phyloP scores from a whole-genome alignment of 2,113 vertebrate genomes.

The Sebastes fasciatus region DNA sequence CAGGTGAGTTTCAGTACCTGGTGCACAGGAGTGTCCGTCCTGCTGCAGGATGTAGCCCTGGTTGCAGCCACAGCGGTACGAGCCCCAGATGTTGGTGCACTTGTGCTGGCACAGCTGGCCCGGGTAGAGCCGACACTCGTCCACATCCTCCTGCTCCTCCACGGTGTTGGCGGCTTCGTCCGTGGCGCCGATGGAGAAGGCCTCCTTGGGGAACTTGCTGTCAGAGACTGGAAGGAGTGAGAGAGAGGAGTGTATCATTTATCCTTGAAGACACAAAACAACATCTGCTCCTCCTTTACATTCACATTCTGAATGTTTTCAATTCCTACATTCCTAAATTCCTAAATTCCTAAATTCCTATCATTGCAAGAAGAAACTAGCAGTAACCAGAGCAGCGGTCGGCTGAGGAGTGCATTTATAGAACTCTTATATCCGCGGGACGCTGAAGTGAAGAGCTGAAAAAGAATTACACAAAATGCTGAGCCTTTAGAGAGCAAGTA shows the following conservation, averaged over 20 bases:
- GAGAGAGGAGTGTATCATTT: constrained; percentile 33
- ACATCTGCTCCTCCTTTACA: constrained; percentile 31
- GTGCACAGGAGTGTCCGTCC: constrained; percentile 88
- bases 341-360: not conserved
- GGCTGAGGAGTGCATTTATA: no score
- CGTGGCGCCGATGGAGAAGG: constrained; percentile 83
- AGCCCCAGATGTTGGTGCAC: constrained; percentile 88
- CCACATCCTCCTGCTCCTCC: constrained; percentile 85
- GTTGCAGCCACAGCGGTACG: constrained; percentile 90
- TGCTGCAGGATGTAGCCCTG: constrained; percentile 88
- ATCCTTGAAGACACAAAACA: constrained; percentile 29
- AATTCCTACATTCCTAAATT: no score
- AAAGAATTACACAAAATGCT: no score
- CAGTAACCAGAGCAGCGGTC: not conserved
- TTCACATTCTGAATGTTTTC: constrained; percentile 28
- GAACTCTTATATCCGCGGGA: no score
- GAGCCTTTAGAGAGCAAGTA: no score
- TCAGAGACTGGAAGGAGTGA: constrained; percentile 85
- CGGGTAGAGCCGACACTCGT: constrained; percentile 86
- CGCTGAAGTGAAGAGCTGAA: no score
- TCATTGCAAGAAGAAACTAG: constrained; percentile 1
- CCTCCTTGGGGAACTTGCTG: constrained; percentile 84
- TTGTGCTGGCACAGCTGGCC: constrained; percentile 87
- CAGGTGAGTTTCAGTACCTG: constrained; percentile 78
- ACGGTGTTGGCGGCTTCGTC: constrained; percentile 81